Base-by-base conservation (phyloP, 2,113 vertebrate species). In the Ceyx cyanopectus region DNA sequence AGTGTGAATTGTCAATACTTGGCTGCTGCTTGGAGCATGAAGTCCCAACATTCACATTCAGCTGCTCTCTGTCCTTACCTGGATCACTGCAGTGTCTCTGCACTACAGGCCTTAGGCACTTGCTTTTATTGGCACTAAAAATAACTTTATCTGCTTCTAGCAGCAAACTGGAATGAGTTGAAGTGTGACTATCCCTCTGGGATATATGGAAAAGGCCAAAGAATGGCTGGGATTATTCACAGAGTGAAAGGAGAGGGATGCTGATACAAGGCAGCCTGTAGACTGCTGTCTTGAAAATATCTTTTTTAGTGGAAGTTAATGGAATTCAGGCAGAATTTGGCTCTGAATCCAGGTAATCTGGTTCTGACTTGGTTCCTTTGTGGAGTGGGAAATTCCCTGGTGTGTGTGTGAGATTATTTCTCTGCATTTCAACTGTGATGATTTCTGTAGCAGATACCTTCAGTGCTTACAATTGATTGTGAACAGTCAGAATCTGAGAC, bases 291-390 rank as follows among this genome's bases (percentile, higher is more conserved):
- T 19, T 68, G 40, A 61, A 65, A 79, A 40, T 56, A 22, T 3
- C 1, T 18, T 76, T 83, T 72, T 72, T 75, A 30, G 53, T 65
- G 75, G 24, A 54, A 89, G 23, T 14, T 43, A 29, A 5, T 79
- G 46, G 26, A 53, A 2, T 72, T 63, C 46, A 43, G 58, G 58
- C 29, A 62, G 45, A 29, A 43, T 53, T 82, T 37, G 53, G 12
- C 46, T 74, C 48, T 73, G 72, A 40, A 34, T 70, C 22, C 41
- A 22, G 30, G n/a, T 62, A 23, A 41, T 68, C 13, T 29, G 26
- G 65, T 72, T 75, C 58, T 94, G 81, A 72, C 62, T 62, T 63
- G 85, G 29, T 89, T 94, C 75, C 48, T 82, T 30, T 60, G 8
- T 65, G 22, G 34, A 63, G 40, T 80, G 23, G 48, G 65, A 68